Evolutionary conservation across 2,888 invertebrate species (phyloP).

Genomic region (Calephelis perditalis): DNA sequence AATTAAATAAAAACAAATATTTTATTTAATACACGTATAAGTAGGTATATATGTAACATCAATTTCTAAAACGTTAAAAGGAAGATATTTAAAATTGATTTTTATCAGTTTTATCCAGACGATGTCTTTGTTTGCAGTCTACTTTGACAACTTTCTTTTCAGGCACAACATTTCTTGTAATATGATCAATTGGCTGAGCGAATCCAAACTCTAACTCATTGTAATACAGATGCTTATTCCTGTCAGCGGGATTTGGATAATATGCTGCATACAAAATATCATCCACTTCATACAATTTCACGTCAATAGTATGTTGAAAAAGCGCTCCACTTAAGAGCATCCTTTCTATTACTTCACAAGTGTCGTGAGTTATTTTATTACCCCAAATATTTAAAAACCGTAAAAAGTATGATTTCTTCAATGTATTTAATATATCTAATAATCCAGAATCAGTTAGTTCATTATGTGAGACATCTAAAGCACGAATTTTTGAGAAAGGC

Average conservation of each 20-base stretch:
- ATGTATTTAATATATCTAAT: conserved; percentile 69
- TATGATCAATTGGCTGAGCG: conserved; percentile 58
- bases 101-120: conserved; percentile 50
- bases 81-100: conserved; percentile 35
- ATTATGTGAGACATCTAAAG: conserved; percentile 78
- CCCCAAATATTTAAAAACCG: conserved; percentile 66
- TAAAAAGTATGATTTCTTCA: conserved; percentile 71
- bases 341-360: conserved; percentile 56
- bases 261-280: conserved; percentile 52
- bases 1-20: no score
- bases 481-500: conserved; percentile 76
- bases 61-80: neutral
- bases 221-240: conserved; percentile 76
- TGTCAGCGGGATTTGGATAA: conserved; percentile 59
- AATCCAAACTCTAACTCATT: conserved; percentile 66
- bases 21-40: no score
- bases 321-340: conserved; percentile 55
- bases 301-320: conserved; percentile 59
- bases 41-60: no score
- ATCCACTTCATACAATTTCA: conserved; percentile 55
- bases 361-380: conserved; percentile 53
- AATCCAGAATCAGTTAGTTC: conserved; percentile 73
- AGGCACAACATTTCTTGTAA: conserved; percentile 46
- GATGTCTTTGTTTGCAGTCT: conserved; percentile 54
- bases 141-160: conserved; percentile 46